Conservation (phyloP, 2,797 vertebrate species). For the Thamnophis elegans region DNA sequence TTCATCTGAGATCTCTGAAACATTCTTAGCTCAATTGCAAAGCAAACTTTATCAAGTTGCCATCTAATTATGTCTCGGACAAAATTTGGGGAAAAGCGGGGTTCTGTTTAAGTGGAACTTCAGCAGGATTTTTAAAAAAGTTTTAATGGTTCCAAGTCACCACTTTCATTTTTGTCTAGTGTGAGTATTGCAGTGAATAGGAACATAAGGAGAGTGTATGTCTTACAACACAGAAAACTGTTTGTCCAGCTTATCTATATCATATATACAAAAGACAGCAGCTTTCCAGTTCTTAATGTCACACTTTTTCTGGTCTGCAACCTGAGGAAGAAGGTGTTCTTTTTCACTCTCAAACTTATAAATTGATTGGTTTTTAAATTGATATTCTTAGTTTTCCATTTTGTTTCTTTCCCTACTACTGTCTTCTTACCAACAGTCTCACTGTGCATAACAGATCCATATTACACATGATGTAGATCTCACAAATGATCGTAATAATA, state of each 20-base stretch:
- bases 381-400: background rate
- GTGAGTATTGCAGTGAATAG: background rate
- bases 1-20: background rate
- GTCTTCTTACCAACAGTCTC: background rate
- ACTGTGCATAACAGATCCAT: background rate
- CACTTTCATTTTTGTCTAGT: background rate
- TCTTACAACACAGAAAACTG: background rate
- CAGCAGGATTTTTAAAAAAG: background rate
- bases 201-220: background rate
- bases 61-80: background rate
- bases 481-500: background rate
- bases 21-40: background rate
- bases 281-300: background rate
- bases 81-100: background rate
- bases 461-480: background rate
- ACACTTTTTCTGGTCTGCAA: background rate
- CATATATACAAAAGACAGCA: background rate
- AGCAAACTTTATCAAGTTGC: background rate
- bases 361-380: background rate
- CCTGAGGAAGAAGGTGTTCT: background rate
- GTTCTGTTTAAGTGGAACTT: background rate
- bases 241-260: background rate
- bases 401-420: background rate
- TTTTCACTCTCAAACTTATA: background rate
- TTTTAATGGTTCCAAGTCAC: background rate